Conservation (phyloP, 2,113 vertebrate species). For the Pimephales promelas region DNA sequence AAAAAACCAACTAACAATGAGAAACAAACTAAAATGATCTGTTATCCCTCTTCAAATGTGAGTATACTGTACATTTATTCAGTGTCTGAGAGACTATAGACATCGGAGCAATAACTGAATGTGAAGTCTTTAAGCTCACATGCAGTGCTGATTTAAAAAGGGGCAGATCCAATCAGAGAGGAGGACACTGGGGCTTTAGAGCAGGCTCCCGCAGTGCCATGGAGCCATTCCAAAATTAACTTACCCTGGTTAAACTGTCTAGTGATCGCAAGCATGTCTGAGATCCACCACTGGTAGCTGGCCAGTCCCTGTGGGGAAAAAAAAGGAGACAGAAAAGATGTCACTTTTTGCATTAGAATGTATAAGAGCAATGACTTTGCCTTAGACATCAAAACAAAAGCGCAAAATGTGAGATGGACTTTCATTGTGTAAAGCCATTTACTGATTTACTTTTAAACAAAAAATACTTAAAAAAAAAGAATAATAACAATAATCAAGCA, state of each 20-base stretch:
- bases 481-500: background rate
- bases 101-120: background rate
- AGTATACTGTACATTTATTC: background rate
- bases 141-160: conserved; percentile 5
- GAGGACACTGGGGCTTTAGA: conserved; percentile 27
- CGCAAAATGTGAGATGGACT: background rate
- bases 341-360: background rate
- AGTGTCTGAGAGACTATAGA: background rate
- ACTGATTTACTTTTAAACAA: no score
- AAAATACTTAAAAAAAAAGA: no score
- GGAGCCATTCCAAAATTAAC: conserved; percentile 56
- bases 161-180: conserved; percentile 63
- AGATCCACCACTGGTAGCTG: conserved; percentile 58
- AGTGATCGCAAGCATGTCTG: conserved; percentile 67
- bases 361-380: background rate
- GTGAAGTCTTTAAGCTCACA: background rate
- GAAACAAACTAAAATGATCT: background rate
- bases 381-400: background rate
- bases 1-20: background rate
- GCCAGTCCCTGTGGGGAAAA: conserved; percentile 47
- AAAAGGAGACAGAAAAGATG: background rate
- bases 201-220: conserved; percentile 29
- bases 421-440: conserved; percentile 6
- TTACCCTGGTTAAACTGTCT: conserved; percentile 68
- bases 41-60: background rate